Evolutionary conservation across 2,113 vertebrate species (phyloP).

Genomic region (Neogobius melanostomus): DNA sequence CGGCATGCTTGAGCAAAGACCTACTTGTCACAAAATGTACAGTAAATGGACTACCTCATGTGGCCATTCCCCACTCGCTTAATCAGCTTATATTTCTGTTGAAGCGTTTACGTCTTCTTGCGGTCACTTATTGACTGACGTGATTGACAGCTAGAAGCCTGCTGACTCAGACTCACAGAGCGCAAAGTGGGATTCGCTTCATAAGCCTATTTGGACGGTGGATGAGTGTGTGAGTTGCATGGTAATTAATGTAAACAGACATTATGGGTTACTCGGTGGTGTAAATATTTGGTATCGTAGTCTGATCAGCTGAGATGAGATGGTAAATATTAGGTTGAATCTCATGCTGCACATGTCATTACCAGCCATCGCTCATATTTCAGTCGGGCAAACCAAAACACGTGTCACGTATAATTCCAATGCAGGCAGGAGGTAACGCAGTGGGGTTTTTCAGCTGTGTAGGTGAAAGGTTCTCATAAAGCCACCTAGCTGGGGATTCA

Average conservation of each 20-base stretch:
- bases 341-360: background rate
- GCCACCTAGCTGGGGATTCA: background rate
- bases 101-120: background rate
- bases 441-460: background rate
- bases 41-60: background rate
- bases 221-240: background rate
- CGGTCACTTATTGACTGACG: slow-evolving; percentile 1
- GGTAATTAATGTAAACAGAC: background rate
- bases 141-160: background rate
- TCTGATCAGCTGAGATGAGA: background rate
- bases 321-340: background rate
- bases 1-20: background rate
- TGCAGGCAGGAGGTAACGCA: background rate
- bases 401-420: background rate
- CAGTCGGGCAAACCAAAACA: slow-evolving; percentile 1
- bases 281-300: background rate
- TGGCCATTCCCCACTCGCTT: background rate
- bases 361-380: background rate
- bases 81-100: slow-evolving; percentile 1
- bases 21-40: background rate
- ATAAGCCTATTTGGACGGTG: background rate
- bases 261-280: background rate
- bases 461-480: background rate
- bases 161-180: background rate
- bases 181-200: background rate